These are phyloP conservation scores for Colius striatus DNA, from an alignment of 2,113 vertebrate species.

Conservation along the genomic window DNA sequence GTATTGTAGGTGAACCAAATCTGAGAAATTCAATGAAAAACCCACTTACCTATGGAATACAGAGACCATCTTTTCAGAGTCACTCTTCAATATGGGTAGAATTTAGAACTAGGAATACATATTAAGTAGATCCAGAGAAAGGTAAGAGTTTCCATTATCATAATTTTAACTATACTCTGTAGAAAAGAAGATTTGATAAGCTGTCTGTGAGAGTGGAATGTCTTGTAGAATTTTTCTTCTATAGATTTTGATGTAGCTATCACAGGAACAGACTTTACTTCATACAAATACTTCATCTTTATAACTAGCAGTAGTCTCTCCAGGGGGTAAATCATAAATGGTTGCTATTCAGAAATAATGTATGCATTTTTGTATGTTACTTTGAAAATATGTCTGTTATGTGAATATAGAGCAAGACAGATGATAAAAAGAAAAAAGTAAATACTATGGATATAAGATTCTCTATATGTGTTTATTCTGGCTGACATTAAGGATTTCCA, in stretches of 20 bases:
- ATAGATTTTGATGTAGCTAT: background rate
- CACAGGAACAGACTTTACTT: background rate
- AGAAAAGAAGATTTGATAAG: background rate
- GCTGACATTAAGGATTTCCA: background rate
- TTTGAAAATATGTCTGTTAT: background rate
- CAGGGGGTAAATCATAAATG: background rate
- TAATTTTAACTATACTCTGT: background rate
- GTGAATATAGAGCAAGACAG: background rate
- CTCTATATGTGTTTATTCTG: background rate
- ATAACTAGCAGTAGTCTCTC: background rate
- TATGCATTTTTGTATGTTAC: background rate
- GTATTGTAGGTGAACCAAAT: background rate
- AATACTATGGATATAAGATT: background rate
- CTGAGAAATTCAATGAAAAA: background rate
- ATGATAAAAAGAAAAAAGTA: background rate
- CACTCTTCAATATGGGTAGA: background rate
- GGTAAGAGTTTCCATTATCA: background rate
- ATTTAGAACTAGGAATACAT: background rate
- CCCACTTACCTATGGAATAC: background rate
- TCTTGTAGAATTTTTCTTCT: background rate
- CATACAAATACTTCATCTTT: background rate
- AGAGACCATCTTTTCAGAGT: background rate
- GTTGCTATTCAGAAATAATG: background rate
- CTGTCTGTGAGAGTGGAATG: background rate
- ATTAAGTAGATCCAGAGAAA: background rate